Evolutionary conservation across 2,888 invertebrate species (phyloP).

Genomic region (Philonicus albiceps): DNA sequence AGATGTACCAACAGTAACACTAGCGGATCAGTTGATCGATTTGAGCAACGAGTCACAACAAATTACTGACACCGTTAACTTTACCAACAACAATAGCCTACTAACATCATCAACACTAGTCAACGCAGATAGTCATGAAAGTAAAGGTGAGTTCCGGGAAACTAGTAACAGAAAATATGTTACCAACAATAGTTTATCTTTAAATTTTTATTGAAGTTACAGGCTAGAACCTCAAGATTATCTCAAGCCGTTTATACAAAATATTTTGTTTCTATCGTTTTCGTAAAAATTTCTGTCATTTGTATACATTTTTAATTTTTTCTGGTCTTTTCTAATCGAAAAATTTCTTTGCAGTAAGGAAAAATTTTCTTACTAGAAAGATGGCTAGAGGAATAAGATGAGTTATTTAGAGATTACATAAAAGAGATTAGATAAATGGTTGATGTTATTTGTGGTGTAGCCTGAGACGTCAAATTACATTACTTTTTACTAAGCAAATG

Average conservation of each 20-base stretch:
- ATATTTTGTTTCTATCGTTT: not conserved
- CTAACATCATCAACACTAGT: constrained; percentile 62
- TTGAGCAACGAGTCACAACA: constrained; percentile 62
- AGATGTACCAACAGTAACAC: constrained; percentile 54
- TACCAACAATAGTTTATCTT: not conserved
- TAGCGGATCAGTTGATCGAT: constrained; percentile 61
- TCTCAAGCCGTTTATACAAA: not conserved
- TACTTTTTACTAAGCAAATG: not conserved
- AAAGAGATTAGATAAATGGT: no score
- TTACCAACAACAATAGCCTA: constrained; percentile 57
- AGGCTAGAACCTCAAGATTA: not conserved
- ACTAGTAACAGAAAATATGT: not conserved
- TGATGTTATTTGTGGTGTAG: not conserved
- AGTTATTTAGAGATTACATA: not conserved
- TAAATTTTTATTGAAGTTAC: not conserved
- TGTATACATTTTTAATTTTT: no score
- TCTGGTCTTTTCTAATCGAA: no score
- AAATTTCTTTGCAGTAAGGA: no score
- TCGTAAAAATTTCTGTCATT: no score
- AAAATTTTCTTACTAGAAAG: no score
- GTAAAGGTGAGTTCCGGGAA: constrained; percentile 56
- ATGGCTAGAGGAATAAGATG: no score
- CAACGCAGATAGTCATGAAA: constrained; percentile 65
- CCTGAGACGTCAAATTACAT: not conserved
- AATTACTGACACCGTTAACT: constrained; percentile 54